These are phyloP conservation scores for Jaculus jaculus DNA, from an alignment of 2,113 vertebrate species.

Conservation along the genomic window DNA sequence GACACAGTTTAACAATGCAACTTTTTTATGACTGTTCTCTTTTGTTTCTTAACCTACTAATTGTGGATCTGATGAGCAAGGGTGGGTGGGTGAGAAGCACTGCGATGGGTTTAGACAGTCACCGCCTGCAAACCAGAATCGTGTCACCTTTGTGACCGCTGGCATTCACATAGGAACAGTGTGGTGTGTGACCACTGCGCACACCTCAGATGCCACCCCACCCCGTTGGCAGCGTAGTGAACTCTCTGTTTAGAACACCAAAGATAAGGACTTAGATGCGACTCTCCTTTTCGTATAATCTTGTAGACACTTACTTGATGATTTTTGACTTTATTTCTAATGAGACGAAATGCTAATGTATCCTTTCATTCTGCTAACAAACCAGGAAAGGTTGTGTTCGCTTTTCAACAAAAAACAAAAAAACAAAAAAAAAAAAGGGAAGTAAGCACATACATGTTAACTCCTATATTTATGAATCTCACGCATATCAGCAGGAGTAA, in stretches of 20 bases:
- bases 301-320: slow-evolving; percentile 86
- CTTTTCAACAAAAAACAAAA: slow-evolving; percentile 68
- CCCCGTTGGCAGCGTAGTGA: slow-evolving; percentile 82
- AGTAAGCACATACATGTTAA: slow-evolving; percentile 80
- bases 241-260: slow-evolving; percentile 88
- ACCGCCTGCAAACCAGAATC: slow-evolving; percentile 80
- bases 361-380: slow-evolving; percentile 81
- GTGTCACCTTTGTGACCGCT: slow-evolving; percentile 78
- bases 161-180: slow-evolving; percentile 85
- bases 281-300: slow-evolving; percentile 81
- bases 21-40: slow-evolving; percentile 86
- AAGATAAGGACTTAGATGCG: slow-evolving; percentile 88
- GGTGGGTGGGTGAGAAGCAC: slow-evolving; percentile 83
- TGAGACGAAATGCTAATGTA: slow-evolving; percentile 82
- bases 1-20: slow-evolving; percentile 89
- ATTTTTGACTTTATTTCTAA: slow-evolving; percentile 83
- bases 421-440: slow-evolving; percentile 77
- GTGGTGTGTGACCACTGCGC: slow-evolving; percentile 73
- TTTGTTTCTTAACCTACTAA: slow-evolving; percentile 88
- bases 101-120: slow-evolving; percentile 84
- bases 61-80: slow-evolving; percentile 86
- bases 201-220: slow-evolving; percentile 74
- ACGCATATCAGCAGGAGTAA: slow-evolving; percentile 78
- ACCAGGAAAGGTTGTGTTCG: slow-evolving; percentile 79
- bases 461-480: slow-evolving; percentile 72